Evolutionary conservation across 2,113 vertebrate species (phyloP).

Genomic region (Xenopus tropicalis): DNA sequence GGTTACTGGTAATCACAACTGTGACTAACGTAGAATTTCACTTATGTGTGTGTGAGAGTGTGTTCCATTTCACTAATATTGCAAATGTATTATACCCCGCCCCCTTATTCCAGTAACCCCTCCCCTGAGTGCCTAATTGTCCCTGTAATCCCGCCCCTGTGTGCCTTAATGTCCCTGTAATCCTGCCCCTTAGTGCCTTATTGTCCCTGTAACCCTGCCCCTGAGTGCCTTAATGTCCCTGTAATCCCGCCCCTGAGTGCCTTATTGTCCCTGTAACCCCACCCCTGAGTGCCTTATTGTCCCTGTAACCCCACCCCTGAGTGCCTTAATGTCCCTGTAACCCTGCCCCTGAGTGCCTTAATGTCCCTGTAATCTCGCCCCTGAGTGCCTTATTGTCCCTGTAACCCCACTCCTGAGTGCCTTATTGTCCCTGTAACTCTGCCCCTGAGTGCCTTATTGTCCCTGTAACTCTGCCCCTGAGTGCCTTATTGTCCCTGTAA

Average conservation of each 20-base stretch:
- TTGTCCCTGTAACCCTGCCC: not conserved
- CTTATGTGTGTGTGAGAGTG: no score
- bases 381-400: constrained; percentile 13
- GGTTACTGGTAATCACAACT: no score
- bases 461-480: constrained; percentile 13
- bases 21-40: no score
- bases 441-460: no score
- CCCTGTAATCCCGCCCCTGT: not conserved
- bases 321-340: not conserved
- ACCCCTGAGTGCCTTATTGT: constrained; percentile 19
- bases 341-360: no score
- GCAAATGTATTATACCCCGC: no score
- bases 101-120: not conserved
- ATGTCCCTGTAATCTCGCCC: constrained; percentile 10
- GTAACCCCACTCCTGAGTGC: not conserved
- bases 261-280: constrained; percentile 11
- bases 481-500: constrained; percentile 15
- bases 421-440: not conserved
- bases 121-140: not conserved
- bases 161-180: constrained; percentile 5
- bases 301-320: not conserved
- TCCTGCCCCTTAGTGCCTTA: constrained; percentile 15
- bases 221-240: not conserved
- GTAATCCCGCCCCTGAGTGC: no score
- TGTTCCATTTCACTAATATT: no score